These are phyloP conservation scores for Brachypalpus laphriformis DNA, from an alignment of 2,888 invertebrate genomes.

Conservation along the genomic window DNA sequence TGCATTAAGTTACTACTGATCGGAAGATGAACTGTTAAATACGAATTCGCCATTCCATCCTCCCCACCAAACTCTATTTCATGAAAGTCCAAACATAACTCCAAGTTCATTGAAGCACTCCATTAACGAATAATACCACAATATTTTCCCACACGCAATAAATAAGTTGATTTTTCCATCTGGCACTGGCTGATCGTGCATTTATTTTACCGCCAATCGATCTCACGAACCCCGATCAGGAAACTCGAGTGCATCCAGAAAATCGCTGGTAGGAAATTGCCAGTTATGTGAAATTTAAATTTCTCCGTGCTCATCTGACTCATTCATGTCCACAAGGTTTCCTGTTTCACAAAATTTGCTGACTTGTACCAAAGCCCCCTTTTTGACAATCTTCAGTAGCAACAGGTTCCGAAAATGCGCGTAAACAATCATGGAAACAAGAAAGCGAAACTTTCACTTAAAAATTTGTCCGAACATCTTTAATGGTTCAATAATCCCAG, in stretches of 20 bases:
- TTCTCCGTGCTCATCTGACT: conserved; percentile 38
- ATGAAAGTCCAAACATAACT: conserved; percentile 28
- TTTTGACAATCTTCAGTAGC: conserved; percentile 4
- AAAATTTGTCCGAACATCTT: conserved; percentile 61
- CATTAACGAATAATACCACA: conserved; percentile 27
- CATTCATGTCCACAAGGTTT: conserved; percentile 41
- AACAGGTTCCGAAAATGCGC: conserved; percentile 32
- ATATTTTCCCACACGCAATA: conserved; percentile 61
- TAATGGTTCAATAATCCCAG: conserved; percentile 68
- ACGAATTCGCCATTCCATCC: neutral
- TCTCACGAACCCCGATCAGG: conserved; percentile 50
- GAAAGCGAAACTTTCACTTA: conserved; percentile 59
- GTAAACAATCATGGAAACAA: conserved; percentile 17
- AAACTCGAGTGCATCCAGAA: conserved; percentile 37
- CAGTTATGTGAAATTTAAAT: conserved; percentile 50
- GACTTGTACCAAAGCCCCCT: conserved; percentile 13
- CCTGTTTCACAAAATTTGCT: conserved; percentile 45
- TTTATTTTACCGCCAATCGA: conserved; percentile 2
- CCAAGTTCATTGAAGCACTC: conserved; percentile 48
- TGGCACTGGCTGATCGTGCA: conserved; percentile 3
- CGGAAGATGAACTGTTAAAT: neutral
- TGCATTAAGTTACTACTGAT: too few species aligned
- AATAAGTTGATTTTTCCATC: conserved; percentile 1
- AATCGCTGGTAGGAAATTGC: conserved; percentile 47
- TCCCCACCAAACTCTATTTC: neutral